These are phyloP conservation scores for Cyprinodon brontotheroides DNA, from an alignment of 2,113 vertebrate species.

Conservation along the genomic window DNA sequence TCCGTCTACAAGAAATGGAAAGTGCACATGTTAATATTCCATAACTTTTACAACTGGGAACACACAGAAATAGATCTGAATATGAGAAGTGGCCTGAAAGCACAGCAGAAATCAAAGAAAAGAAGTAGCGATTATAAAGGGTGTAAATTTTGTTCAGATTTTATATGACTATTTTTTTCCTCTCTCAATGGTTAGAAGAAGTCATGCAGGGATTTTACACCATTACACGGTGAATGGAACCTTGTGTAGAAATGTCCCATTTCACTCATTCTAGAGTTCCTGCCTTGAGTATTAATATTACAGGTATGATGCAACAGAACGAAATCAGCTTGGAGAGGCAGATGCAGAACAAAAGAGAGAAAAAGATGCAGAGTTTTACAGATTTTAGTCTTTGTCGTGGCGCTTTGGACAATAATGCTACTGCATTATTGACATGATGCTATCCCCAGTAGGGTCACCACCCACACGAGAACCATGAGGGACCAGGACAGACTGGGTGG, in stretches of 20 bases:
- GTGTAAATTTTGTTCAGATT: constrained; percentile 25
- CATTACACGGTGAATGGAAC: constrained; percentile 32
- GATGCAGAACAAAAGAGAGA: not conserved
- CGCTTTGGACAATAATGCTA: not conserved
- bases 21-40: constrained; percentile 42
- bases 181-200: not conserved
- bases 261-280: constrained; percentile 8
- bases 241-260: constrained; percentile 17
- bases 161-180: not conserved
- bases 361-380: not conserved
- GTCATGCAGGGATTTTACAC: constrained; percentile 29
- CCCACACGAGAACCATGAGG: too few species aligned
- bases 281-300: constrained; percentile 34
- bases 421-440: not conserved
- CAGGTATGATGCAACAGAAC: constrained; percentile 62
- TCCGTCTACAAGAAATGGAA: constrained; percentile 84
- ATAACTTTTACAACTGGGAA: constrained; percentile 33
- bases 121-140: not conserved
- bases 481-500: too few species aligned
- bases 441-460: too few species aligned
- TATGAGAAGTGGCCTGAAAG: not conserved
- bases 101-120: not conserved
- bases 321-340: constrained; percentile 40
- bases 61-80: constrained; percentile 21
- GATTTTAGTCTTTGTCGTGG: not conserved